Evolutionary conservation across 1,140 invertebrate genomes (phyloP).

Genomic region (Pseudomyrmex flavicornis): DNA sequence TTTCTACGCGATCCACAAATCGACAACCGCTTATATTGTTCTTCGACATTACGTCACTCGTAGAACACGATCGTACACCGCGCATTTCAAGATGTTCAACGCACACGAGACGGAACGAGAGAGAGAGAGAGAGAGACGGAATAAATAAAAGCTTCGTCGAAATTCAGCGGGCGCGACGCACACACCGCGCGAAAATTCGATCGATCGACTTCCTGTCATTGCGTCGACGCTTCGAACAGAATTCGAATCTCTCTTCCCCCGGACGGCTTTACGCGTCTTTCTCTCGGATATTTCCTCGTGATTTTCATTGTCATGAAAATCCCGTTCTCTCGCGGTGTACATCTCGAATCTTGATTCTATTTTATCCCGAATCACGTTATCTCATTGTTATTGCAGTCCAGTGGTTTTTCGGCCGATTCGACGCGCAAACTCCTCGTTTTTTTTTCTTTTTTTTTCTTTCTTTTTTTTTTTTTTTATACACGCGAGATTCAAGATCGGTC

Average conservation of each 20-base stretch:
- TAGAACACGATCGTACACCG: conserved; percentile 12
- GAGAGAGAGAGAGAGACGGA: conserved; percentile 2
- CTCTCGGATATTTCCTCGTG: conserved; percentile 33
- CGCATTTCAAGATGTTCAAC: conserved; percentile 29
- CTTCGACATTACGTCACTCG: neutral
- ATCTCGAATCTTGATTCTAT: conserved; percentile 47
- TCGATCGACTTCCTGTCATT: conserved; percentile 61
- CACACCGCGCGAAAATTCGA: conserved; percentile 50
- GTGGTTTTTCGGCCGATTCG: neutral
- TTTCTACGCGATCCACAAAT: conserved; percentile 6
- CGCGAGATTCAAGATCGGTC: neutral
- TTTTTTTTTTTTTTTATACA: too few species aligned
- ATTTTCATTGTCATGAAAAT: conserved; percentile 58
- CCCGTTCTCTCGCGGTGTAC: conserved; percentile 28
- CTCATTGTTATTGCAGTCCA: conserved; percentile 26
- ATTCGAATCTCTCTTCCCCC: conserved; percentile 47
- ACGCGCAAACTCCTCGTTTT: neutral
- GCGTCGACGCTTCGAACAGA: conserved; percentile 40
- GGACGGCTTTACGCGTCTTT: conserved; percentile 48
- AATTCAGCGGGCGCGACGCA: conserved; percentile 45
- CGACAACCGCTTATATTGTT: conserved; percentile 3
- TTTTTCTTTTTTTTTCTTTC: too few species aligned
- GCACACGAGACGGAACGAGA: conserved; percentile 25
- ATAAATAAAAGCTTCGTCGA: conserved; percentile 60
- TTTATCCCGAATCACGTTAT: conserved; percentile 46